Conservation (phyloP, 2,797 vertebrate species). For the Nannoperca australis region DNA sequence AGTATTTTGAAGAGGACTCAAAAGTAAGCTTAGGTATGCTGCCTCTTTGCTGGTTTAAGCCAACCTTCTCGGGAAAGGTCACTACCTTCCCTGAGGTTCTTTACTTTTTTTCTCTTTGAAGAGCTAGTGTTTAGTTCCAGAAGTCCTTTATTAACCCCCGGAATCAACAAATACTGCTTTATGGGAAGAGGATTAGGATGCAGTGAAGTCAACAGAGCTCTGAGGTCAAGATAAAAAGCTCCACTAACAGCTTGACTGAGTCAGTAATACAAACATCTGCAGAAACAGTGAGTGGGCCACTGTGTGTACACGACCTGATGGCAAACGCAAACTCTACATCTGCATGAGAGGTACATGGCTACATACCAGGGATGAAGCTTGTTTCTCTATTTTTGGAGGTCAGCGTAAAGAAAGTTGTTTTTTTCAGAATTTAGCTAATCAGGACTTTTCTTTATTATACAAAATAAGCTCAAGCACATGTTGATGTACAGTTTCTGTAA, state of each 20-base stretch:
- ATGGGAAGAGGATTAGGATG: conserved; percentile 75
- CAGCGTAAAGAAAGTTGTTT: too few species aligned
- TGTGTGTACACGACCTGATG: conserved; percentile 41
- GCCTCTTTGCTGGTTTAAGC: conserved; percentile 34
- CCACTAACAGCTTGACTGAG: conserved; percentile 61
- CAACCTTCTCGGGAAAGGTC: conserved; percentile 54
- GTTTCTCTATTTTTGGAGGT: conserved; percentile 23
- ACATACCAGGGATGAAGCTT: not conserved
- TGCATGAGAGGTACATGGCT: conserved; percentile 26
- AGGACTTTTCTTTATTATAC: not conserved
- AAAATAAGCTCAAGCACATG: not conserved
- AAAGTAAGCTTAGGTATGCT: conserved; percentile 40
- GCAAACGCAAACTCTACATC: conserved; percentile 46
- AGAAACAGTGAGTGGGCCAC: conserved; percentile 51
- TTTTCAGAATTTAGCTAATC: not conserved
- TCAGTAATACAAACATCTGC: conserved; percentile 70
- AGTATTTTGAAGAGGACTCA: conserved; percentile 21
- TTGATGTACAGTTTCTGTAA: not conserved
- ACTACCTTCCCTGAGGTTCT: conserved; percentile 51
- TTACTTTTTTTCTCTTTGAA: conserved; percentile 64
- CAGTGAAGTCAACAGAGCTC: conserved; percentile 61
- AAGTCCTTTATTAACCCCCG: conserved; percentile 68
- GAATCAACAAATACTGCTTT: conserved; percentile 77
- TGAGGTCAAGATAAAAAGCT: conserved; percentile 70
- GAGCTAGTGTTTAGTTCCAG: conserved; percentile 61